phyloP scores from a whole-genome alignment of 2,113 vertebrate genomes.

The Verasper variegatus region DNA sequence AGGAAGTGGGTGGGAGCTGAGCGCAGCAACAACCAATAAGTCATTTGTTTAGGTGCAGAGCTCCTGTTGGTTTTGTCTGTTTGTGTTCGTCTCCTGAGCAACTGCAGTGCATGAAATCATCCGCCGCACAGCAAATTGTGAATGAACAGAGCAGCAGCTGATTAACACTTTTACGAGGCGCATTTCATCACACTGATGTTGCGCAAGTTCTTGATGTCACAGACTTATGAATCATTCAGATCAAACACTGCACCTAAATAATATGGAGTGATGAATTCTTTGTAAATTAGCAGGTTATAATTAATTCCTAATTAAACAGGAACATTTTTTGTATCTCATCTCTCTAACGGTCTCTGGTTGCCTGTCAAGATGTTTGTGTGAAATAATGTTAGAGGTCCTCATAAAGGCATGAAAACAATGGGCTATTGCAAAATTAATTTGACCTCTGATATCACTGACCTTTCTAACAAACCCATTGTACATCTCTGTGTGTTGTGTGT shows the following conservation, averaged over 20 bases:
- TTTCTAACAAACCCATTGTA: no score
- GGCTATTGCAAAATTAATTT: no score
- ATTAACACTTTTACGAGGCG: conserved; percentile 1
- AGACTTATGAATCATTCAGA: conserved; percentile 26
- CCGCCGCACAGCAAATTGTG: neutral
- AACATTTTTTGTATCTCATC: neutral
- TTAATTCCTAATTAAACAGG: neutral
- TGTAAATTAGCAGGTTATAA: neutral
- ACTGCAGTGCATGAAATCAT: conserved; percentile 53
- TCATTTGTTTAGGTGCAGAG: conserved; percentile 17
- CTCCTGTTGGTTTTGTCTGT: conserved; percentile 40
- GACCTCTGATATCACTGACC: no score
- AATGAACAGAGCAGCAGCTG: conserved; percentile 23
- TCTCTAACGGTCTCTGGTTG: no score
- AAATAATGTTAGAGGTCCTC: no score
- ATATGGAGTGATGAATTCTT: neutral
- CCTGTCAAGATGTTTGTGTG: no score
- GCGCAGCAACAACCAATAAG: conserved; percentile 16
- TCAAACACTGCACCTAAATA: neutral
- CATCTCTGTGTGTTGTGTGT: neutral
- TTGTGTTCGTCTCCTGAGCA: conserved; percentile 61
- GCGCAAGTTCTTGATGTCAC: conserved; percentile 38
- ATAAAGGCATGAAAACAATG: no score
- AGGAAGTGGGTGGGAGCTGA: neutral
- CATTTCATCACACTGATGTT: conserved; percentile 50